These are phyloP conservation scores for Athene cunicularia DNA, from an alignment of 2,113 vertebrate species.

Conservation along the genomic window DNA sequence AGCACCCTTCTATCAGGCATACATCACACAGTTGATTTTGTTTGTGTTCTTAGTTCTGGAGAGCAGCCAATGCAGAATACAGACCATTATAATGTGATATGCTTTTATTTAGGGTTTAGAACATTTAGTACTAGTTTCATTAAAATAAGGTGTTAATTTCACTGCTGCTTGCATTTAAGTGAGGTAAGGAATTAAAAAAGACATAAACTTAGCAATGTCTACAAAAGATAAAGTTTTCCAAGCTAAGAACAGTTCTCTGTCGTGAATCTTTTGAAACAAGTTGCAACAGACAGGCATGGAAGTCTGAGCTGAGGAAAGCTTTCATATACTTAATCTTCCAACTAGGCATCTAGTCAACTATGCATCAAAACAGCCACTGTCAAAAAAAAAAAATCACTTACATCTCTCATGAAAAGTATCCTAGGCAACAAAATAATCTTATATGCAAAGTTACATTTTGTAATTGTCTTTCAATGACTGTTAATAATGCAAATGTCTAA, in stretches of 20 bases:
- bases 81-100: neutral
- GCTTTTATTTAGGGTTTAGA: neutral
- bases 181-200: neutral
- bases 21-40: neutral
- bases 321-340: constrained; percentile 71
- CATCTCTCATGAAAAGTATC: constrained; percentile 50
- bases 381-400: constrained; percentile 55
- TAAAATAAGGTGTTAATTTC: neutral
- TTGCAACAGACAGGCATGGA: constrained; percentile 58
- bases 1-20: neutral
- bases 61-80: neutral
- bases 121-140: neutral
- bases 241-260: constrained; percentile 23
- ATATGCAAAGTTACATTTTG: constrained; percentile 70
- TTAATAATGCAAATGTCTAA: constrained; percentile 76
- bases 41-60: neutral
- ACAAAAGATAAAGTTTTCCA: constrained; percentile 17
- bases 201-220: neutral
- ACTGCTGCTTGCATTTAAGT: neutral
- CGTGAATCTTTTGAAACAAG: constrained; percentile 55
- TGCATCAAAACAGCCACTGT: constrained; percentile 68
- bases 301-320: constrained; percentile 56
- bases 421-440: constrained; percentile 70
- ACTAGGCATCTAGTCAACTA: constrained; percentile 76
- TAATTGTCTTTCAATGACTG: constrained; percentile 82